A percentile compares a stretch with the other conserved stretches of the same genome.
phyloP scores from a whole-genome alignment of 2,113 vertebrate genomes.

The Myxocyprinus asiaticus region DNA sequence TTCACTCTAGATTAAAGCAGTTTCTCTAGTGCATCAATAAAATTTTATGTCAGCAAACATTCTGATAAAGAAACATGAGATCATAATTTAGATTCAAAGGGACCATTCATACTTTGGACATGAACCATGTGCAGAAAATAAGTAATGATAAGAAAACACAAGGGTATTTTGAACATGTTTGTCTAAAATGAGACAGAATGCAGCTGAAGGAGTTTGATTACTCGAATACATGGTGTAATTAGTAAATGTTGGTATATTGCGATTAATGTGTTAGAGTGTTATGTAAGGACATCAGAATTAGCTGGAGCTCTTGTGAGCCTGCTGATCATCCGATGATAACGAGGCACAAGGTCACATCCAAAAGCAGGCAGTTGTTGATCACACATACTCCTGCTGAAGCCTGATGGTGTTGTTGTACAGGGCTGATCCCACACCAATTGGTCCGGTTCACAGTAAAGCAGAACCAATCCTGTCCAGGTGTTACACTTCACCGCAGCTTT shows the following conservation, averaged over 20 bases:
- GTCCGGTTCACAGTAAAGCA: not conserved
- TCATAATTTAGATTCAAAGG: not conserved
- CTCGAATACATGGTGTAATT: too few species aligned
- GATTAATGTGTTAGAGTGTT: too few species aligned
- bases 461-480: conserved; percentile 37
- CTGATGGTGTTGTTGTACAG: not conserved
- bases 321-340: too few species aligned
- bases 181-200: not conserved
- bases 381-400: too few species aligned
- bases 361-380: too few species aligned
- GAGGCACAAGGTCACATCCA: too few species aligned
- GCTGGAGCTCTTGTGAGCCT: too few species aligned
- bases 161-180: not conserved
- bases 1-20: not conserved
- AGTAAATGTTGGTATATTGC: too few species aligned
- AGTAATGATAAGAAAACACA: not conserved
- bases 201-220: too few species aligned
- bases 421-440: too few species aligned
- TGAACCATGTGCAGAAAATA: not conserved
- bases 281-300: too few species aligned
- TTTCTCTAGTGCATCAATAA: not conserved
- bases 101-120: not conserved
- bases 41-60: not conserved
- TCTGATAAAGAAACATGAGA: conserved; percentile 3
- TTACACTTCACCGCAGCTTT: conserved; percentile 3